Conservation (phyloP, 2,113 vertebrate genomes). For the Thalassoma bifasciatum region DNA sequence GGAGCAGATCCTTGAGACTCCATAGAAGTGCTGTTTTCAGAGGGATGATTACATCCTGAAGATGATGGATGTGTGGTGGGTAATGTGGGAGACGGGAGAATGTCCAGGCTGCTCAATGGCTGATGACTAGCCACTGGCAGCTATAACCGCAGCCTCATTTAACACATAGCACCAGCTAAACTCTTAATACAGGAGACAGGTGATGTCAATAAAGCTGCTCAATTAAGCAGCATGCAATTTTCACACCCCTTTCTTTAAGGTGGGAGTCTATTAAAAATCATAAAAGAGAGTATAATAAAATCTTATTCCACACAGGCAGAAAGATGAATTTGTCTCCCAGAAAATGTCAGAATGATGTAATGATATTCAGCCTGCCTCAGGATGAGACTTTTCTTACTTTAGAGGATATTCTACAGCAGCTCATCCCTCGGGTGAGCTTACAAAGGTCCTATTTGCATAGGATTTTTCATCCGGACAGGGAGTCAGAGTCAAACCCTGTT, state of each 20-base stretch:
- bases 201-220: constrained; percentile 65
- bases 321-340: constrained; percentile 22
- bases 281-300: constrained; percentile 37
- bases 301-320: constrained; percentile 6
- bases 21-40: constrained; percentile 66
- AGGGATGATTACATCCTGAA: constrained; percentile 79
- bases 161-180: constrained; percentile 66
- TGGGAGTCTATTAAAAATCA: constrained; percentile 34
- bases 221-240: constrained; percentile 67
- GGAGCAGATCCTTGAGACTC: constrained; percentile 67
- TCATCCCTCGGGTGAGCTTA: constrained; percentile 33
- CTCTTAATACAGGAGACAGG: constrained; percentile 70
- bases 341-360: constrained; percentile 56
- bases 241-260: constrained; percentile 40
- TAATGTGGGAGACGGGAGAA: constrained; percentile 66
- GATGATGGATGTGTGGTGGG: constrained; percentile 80
- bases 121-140: constrained; percentile 62
- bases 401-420: constrained; percentile 28
- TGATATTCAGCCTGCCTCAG: constrained; percentile 45
- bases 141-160: constrained; percentile 79
- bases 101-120: constrained; percentile 64
- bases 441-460: constrained; percentile 71
- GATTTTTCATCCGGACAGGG: constrained; percentile 37
- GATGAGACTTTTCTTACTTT: constrained; percentile 23
- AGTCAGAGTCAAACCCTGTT: constrained; percentile 41